Base-by-base conservation (phyloP, 1,140 invertebrate species). In the Rhopalosiphum padi region DNA sequence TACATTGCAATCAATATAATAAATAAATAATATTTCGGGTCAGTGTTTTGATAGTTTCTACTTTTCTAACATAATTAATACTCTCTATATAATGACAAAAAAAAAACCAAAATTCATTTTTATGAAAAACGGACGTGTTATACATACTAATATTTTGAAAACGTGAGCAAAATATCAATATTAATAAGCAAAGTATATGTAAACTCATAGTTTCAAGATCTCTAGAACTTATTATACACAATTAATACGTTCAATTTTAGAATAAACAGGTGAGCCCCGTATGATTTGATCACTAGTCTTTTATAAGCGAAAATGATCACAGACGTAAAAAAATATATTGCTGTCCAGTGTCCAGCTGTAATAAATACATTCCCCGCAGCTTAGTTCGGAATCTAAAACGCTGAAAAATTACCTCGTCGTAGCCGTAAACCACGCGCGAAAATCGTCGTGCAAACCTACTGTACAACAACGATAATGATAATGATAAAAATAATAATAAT, bases 341-440 rank as follows among this genome's bases (percentile, higher is more conserved):
- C 15, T 0, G 60, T n/a, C 18, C 60, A n/a, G n/a, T 18, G 60
- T n/a, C n/a, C 60, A 77, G n/a, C 60, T n/a, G 60, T 35, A 77
- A 77, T 77, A 77, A 77, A 77, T 30, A 11, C n/a, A 77, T 77
- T 77, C n/a, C 30, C n/a, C 8, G 60, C 15, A 11, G 60, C n/a
- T n/a, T 77, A n/a, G 60, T 18, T 77, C n/a, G 60, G n/a, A 77
- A 77, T 77, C 60, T 77, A 77, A 77, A 77, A 77, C 60, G 60
- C n/a, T 77, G n/a, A 77, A n/a, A 77, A 77, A 77, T n/a, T 77
- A n/a, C 30, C 60, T 77, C 15, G 15, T 35, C 15, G 60, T n/a
- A 77, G 60, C 15, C 60, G n/a, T 77, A n/a, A n/a, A n/a, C 60
- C n/a, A 15, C 60, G n/a, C n/a, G 30, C 85, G 85, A 87, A 88